Conservation (phyloP, 2,888 invertebrate genomes). For the Cephus sareptanus region DNA sequence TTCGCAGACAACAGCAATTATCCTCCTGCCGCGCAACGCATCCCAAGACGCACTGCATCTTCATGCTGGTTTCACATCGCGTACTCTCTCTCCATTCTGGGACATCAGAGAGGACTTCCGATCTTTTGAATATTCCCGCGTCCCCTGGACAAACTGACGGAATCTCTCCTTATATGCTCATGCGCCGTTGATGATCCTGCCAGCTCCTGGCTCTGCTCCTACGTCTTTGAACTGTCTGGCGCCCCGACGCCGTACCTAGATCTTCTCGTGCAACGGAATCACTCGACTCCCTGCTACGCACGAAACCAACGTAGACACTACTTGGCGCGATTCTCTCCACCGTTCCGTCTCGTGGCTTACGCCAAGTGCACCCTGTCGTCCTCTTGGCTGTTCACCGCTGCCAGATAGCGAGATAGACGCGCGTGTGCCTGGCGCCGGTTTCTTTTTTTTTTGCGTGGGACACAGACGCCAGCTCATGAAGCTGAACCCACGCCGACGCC, state of each 20-base stretch:
- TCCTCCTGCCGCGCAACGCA: conserved; percentile 11
- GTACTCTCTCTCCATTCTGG: conserved; percentile 36
- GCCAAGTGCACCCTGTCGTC: background rate
- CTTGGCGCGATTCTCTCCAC: background rate
- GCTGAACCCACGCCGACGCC: background rate
- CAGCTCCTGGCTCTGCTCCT: background rate
- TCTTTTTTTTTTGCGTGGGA: background rate
- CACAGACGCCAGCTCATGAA: background rate
- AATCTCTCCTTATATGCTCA: background rate
- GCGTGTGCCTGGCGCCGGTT: conserved; percentile 2
- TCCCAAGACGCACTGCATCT: conserved; percentile 7
- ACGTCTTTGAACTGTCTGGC: background rate
- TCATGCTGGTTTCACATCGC: conserved; percentile 4
- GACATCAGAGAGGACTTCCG: conserved; percentile 48
- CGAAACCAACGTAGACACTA: background rate
- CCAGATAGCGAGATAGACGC: background rate
- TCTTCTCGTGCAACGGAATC: background rate
- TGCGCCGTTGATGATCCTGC: background rate
- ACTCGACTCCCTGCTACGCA: background rate
- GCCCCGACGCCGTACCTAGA: background rate
- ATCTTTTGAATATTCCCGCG: conserved; percentile 44
- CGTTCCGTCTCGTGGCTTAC: background rate
- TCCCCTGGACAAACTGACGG: background rate
- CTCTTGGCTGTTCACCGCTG: background rate
- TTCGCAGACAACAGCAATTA: conserved; percentile 11